These are phyloP conservation scores for Melanotaenia nigrans DNA, from an alignment of 2,797 vertebrate species.

Conservation along the genomic window DNA sequence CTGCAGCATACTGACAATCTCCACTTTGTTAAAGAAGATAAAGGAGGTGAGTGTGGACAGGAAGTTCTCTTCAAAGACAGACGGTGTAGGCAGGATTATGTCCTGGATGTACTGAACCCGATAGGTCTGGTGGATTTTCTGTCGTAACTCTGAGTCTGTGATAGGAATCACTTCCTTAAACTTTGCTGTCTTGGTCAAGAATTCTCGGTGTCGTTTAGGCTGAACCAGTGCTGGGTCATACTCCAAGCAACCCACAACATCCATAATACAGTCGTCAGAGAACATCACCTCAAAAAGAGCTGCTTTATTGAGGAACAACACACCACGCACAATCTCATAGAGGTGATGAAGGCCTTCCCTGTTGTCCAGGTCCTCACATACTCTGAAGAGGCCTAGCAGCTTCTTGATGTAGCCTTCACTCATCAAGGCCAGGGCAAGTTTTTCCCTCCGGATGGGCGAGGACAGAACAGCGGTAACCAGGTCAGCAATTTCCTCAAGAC, in stretches of 20 bases:
- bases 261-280: conserved; percentile 99
- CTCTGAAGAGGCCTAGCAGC: conserved; percentile 95
- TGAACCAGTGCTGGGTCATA: conserved; percentile 97
- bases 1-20: conserved; percentile 99
- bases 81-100: conserved; percentile 98
- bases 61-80: conserved; percentile 99
- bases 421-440: conserved; percentile 95
- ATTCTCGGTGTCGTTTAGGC: conserved; percentile 96
- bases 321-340: conserved; percentile 96
- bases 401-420: conserved; percentile 98
- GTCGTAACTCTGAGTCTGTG: conserved; percentile 98
- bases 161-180: conserved; percentile 99
- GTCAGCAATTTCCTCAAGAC: conserved; percentile 98
- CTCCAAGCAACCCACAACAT: conserved; percentile 98
- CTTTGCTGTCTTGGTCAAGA: conserved; percentile 98
- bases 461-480: conserved; percentile 97
- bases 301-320: conserved; percentile 98
- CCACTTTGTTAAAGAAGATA: conserved; percentile 99
- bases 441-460: conserved; percentile 96
- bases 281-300: conserved; percentile 99
- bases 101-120: conserved; percentile 99
- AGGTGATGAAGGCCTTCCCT: conserved; percentile 97
- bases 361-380: conserved; percentile 96
- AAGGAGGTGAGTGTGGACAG: conserved; percentile 98
- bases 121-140: conserved; percentile 99